Evolutionary conservation across 1,140 invertebrate genomes (phyloP).

Genomic region (Drepana arcuata): DNA sequence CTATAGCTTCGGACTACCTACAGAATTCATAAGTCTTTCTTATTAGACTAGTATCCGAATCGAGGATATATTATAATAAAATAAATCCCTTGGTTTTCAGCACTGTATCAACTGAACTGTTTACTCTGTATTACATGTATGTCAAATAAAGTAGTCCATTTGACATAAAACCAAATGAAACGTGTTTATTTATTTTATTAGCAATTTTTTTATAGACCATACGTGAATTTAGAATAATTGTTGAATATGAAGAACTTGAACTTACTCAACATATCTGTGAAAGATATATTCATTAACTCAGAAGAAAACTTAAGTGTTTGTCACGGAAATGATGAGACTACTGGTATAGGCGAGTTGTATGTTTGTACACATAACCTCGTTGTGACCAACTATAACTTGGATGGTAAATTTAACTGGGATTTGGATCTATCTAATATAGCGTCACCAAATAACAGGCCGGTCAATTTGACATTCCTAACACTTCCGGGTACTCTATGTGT

Average conservation of each 20-base stretch:
- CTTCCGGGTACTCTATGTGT: conserved; percentile 41
- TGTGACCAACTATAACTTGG: conserved; percentile 35
- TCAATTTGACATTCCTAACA: conserved; percentile 51
- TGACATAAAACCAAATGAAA: too few relatives aligned
- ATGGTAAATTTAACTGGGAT: conserved; percentile 36
- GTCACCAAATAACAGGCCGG: conserved; percentile 25
- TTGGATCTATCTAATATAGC: conserved; percentile 36
- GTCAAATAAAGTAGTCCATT: too few relatives aligned
- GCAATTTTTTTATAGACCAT: background rate
- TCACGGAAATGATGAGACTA: conserved; percentile 38
- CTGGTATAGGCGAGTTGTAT: conserved; percentile 34
- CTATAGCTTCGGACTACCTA: too few relatives aligned
- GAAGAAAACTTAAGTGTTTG: conserved; percentile 29
- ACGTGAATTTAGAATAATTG: too few relatives aligned
- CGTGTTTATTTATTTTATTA: conserved; percentile 6
- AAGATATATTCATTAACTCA: conserved; percentile 23
- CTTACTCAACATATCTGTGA: conserved; percentile 33
- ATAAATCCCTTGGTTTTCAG: too few relatives aligned
- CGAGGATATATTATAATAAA: too few relatives aligned
- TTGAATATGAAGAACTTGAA: conserved; percentile 51
- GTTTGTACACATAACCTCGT: conserved; percentile 51
- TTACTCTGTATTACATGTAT: too few relatives aligned
- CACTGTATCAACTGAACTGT: too few relatives aligned
- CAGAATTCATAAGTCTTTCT: too few relatives aligned
- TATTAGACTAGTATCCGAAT: too few relatives aligned